These are phyloP conservation scores for Ovis aries DNA, from an alignment of 2,113 vertebrate species.

Conservation along the genomic window DNA sequence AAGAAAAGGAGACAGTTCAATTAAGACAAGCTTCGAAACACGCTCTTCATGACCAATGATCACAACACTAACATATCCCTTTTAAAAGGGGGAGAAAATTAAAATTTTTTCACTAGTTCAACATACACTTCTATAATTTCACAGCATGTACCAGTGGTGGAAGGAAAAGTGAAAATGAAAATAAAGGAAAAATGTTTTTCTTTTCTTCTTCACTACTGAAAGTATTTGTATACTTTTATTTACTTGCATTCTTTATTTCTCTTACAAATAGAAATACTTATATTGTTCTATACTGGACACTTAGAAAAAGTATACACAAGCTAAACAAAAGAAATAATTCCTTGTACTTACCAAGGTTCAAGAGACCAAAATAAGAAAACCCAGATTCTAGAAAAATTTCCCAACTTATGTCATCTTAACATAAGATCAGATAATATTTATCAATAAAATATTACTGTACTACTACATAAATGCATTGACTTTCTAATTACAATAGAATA, in stretches of 20 bases:
- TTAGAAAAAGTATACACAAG: not conserved
- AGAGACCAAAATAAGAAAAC: not conserved
- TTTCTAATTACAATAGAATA: not conserved
- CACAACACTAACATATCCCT: not conserved
- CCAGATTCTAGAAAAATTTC: not conserved
- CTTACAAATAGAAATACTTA: constrained; percentile 13
- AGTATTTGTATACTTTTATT: not conserved
- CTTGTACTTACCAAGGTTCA: not conserved
- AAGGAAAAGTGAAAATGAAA: not conserved
- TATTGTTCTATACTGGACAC: not conserved
- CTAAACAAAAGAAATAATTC: constrained; percentile 5
- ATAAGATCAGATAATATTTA: not conserved
- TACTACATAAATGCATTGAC: not conserved
- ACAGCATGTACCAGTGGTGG: not conserved
- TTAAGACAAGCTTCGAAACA: constrained; percentile 32
- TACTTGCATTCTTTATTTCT: not conserved
- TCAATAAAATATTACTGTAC: not conserved
- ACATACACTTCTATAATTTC: not conserved
- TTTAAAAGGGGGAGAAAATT: not conserved
- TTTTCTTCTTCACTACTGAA: not conserved
- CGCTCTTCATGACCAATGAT: constrained; percentile 19
- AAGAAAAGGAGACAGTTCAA: constrained; percentile 12
- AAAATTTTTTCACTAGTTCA: not conserved
- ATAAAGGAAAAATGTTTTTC: not conserved
- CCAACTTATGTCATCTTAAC: not conserved